Percentiles rank a stretch among this genome's conserved stretches.
Conservation (phyloP, 2,113 vertebrate species). For the Neofelis nebulosa region DNA sequence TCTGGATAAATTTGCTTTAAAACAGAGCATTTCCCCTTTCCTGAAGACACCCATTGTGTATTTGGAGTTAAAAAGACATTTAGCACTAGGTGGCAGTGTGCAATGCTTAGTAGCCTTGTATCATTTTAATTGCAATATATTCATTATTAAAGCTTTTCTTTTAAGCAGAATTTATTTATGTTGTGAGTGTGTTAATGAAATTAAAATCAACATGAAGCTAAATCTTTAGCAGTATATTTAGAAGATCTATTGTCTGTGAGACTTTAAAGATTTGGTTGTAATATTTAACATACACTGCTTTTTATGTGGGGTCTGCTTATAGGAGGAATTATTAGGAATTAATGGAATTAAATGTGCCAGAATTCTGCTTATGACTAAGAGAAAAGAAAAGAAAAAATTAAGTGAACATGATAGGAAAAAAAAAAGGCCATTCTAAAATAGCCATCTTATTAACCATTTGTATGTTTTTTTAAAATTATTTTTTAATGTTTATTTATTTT, state of each 20-base stretch:
- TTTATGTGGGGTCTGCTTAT: slow-evolving; percentile 19
- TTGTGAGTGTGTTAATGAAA: slow-evolving; percentile 48
- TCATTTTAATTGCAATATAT: slow-evolving; percentile 10
- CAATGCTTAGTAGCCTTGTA: slow-evolving; percentile 66
- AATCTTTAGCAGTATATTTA: slow-evolving; percentile 54
- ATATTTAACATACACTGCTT: neutral
- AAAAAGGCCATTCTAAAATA: neutral
- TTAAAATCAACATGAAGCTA: slow-evolving; percentile 49
- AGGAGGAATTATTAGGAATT: slow-evolving; percentile 7
- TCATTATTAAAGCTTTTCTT: slow-evolving; percentile 58
- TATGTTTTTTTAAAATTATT: neutral
- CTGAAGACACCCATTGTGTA: neutral
- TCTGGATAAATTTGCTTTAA: neutral
- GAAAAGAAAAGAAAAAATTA: neutral
- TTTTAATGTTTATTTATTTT: no score
- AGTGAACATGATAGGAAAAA: neutral
- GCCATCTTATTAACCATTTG: neutral
- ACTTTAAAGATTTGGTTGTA: slow-evolving; percentile 50
- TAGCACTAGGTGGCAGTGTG: slow-evolving; percentile 85
- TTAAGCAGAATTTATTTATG: slow-evolving; percentile 45
- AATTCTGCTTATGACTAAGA: slow-evolving; percentile 37
- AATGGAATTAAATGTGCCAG: slow-evolving; percentile 36
- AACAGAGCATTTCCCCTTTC: neutral
- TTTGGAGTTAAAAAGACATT: neutral
- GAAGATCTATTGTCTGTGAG: slow-evolving; percentile 34